phyloP scores from a whole-genome alignment of 2,113 vertebrate genomes.

The Chrysochloris asiatica region DNA sequence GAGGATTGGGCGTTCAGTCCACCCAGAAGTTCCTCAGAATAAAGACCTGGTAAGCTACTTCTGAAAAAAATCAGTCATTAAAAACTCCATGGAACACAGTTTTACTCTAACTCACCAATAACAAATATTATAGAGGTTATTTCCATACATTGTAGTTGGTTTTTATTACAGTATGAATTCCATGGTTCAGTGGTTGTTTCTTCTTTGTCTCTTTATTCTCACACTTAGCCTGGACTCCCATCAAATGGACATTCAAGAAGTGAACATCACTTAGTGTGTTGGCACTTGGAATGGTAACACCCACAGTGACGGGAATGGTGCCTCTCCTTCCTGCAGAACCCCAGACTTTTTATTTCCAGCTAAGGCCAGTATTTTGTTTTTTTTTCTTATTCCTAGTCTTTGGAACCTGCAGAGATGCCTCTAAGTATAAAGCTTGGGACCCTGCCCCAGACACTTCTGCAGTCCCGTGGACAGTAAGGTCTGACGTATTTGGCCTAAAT shows the following conservation, averaged over 20 bases:
- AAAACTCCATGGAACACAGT: background rate
- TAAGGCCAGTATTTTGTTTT: background rate
- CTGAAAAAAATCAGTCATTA: background rate
- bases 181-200: no score
- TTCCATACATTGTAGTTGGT: background rate
- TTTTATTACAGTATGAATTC: no score
- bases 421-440: background rate
- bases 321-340: background rate
- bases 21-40: background rate
- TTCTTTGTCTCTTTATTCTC: background rate
- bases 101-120: background rate
- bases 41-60: background rate
- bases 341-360: background rate
- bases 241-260: background rate
- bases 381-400: background rate
- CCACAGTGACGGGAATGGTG: background rate
- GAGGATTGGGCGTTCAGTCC: background rate
- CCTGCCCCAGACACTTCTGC: background rate
- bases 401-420: background rate
- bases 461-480: no score
- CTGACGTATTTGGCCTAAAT: accelerated
- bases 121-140: background rate
- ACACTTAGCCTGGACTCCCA: background rate
- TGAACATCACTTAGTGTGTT: background rate
- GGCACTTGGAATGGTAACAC: background rate